Percentiles rank a stretch among this genome's conserved stretches.
Conservation (phyloP, 2,888 invertebrate genomes). For the Chloromyia formosa region DNA sequence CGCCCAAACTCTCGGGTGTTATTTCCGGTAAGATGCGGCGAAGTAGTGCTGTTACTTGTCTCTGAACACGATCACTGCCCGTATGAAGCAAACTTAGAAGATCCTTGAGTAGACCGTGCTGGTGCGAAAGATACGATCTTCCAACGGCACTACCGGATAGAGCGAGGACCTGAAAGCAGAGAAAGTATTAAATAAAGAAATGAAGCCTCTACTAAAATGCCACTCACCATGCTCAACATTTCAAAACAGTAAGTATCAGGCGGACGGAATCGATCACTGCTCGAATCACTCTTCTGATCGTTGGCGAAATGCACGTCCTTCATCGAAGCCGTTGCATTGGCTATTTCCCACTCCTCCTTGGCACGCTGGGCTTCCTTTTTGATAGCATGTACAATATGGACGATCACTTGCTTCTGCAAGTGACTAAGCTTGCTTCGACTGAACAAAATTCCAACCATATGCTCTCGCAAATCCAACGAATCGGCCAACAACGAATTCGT, state of each 20-base stretch:
- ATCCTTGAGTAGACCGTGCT: constrained; percentile 84
- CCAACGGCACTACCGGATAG: constrained; percentile 93
- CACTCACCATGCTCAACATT: constrained; percentile 87
- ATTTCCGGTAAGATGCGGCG: constrained; percentile 91
- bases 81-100: constrained; percentile 88
- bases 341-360: constrained; percentile 89
- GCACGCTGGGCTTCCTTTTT: constrained; percentile 86
- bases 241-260: constrained; percentile 96
- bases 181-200: too few relatives aligned
- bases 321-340: constrained; percentile 59
- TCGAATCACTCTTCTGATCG: constrained; percentile 56
- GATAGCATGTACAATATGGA: constrained; percentile 90
- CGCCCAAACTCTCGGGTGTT: constrained; percentile 82
- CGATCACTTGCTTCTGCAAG: constrained; percentile 91
- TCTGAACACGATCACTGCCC: constrained; percentile 92
- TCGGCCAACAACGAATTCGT: constrained; percentile 61
- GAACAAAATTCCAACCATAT: constrained; percentile 96
- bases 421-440: constrained; percentile 92
- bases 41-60: constrained; percentile 88
- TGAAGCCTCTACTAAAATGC: constrained; percentile 60
- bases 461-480: constrained; percentile 84
- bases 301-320: constrained; percentile 57
- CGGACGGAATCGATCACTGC: constrained; percentile 59
- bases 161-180: constrained; percentile 68
- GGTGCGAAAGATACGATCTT: constrained; percentile 88